Evolutionary conservation across 2,113 vertebrate genomes (phyloP).

Genomic region (Brevimyrus niger): DNA sequence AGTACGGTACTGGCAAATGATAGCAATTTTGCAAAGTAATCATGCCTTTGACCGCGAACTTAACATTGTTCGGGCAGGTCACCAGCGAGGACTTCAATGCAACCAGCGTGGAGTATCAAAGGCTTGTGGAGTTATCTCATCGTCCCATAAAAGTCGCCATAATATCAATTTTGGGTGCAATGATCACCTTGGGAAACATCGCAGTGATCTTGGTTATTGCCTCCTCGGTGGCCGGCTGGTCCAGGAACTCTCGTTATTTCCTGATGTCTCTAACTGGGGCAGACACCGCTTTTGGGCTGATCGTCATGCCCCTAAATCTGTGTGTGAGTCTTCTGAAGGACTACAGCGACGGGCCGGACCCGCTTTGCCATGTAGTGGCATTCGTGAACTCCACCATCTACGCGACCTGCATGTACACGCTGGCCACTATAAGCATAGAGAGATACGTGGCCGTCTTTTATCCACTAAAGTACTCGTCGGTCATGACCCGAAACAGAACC

Average conservation of each 20-base stretch:
- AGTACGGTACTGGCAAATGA: neutral
- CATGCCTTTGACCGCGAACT: constrained; percentile 45
- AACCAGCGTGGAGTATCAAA: constrained; percentile 33
- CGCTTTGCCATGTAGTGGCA: constrained; percentile 66
- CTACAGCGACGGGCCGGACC: constrained; percentile 51
- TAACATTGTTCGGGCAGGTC: constrained; percentile 27
- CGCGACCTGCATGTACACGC: constrained; percentile 69
- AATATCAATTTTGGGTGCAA: constrained; percentile 57
- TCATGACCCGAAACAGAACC: constrained; percentile 60
- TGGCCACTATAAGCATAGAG: constrained; percentile 69
- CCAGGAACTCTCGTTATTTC: constrained; percentile 65
- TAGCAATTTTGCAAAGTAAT: neutral
- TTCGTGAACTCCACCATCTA: constrained; percentile 66
- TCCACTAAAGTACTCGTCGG: constrained; percentile 58
- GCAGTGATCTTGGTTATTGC: constrained; percentile 65
- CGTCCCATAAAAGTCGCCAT: constrained; percentile 59
- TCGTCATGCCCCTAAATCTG: constrained; percentile 74
- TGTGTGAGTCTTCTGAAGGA: constrained; percentile 62
- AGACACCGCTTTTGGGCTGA: constrained; percentile 65
- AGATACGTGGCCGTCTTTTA: constrained; percentile 69
- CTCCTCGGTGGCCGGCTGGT: constrained; percentile 72
- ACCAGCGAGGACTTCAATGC: constrained; percentile 28
- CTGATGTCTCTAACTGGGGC: constrained; percentile 70
- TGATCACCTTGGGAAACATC: constrained; percentile 69
- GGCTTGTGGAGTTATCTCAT: constrained; percentile 43